Conservation (phyloP, 2,888 invertebrate species). For the Leptinotarsa tumamoca region DNA sequence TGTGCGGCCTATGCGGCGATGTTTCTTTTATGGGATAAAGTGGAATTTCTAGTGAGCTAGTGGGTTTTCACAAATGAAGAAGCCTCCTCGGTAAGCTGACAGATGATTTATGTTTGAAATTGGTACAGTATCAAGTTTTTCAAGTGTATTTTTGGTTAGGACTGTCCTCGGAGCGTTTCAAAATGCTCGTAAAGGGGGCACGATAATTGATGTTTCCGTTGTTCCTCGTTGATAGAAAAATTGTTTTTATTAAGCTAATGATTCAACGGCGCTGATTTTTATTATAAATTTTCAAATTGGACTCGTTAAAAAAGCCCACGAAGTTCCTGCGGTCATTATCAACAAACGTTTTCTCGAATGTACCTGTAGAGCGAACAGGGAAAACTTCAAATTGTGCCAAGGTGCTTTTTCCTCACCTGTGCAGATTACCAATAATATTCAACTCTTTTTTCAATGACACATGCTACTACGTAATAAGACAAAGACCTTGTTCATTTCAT, state of each 20-base stretch:
- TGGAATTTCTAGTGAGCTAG: conserved; percentile 46
- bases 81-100: conserved; percentile 60
- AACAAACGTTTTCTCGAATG: neutral
- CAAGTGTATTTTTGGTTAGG: conserved; percentile 24
- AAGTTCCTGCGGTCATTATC: neutral
- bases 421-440: conserved; percentile 32
- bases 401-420: conserved; percentile 40
- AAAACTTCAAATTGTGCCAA: conserved; percentile 46
- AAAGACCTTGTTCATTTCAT: conserved; percentile 48
- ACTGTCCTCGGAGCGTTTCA: conserved; percentile 22
- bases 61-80: conserved; percentile 57
- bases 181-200: conserved; percentile 29
- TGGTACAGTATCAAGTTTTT: conserved; percentile 45
- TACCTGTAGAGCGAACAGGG: conserved; percentile 4
- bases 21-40: conserved; percentile 42
- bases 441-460: conserved; percentile 51
- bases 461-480: conserved; percentile 46
- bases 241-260: conserved; percentile 11
- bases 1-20: conserved; percentile 32
- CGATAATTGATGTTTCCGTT: conserved; percentile 37
- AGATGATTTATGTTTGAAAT: conserved; percentile 48
- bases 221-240: conserved; percentile 2
- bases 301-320: neutral
- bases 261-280: conserved; percentile 2
- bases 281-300: neutral